Evolutionary conservation across 2,888 invertebrate species (phyloP).

Genomic region (Eupithecia abbreviata): DNA sequence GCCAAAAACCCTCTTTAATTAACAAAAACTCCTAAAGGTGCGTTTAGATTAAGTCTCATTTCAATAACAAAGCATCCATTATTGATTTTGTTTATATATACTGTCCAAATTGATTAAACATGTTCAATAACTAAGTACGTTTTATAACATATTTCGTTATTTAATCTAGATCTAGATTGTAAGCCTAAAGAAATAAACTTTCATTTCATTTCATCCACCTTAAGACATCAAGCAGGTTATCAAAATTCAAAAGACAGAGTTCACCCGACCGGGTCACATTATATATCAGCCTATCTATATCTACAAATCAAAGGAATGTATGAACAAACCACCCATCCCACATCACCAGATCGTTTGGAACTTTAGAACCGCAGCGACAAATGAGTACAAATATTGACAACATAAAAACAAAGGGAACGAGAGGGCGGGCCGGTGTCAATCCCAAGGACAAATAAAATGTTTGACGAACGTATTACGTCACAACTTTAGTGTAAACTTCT

Average conservation of each 20-base stretch:
- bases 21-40: constrained; percentile 1
- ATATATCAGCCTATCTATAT: constrained; percentile 35
- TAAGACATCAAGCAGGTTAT: constrained; percentile 30
- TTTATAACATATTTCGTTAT: no score
- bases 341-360: constrained; percentile 67
- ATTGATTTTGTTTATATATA: no score
- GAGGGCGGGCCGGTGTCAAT: constrained; percentile 79
- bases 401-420: constrained; percentile 78
- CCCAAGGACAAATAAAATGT: constrained; percentile 77
- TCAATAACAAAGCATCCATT: no score
- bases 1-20: neutral
- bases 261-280: constrained; percentile 45
- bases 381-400: constrained; percentile 80
- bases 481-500: constrained; percentile 62
- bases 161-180: no score
- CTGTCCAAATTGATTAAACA: no score
- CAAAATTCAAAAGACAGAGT: constrained; percentile 58
- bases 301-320: constrained; percentile 45
- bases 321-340: constrained; percentile 64
- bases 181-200: no score
- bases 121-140: no score
- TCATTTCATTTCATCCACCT: no score
- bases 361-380: constrained; percentile 75
- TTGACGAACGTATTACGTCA: constrained; percentile 81
- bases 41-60: no score